Base-by-base conservation (phyloP, 2,888 invertebrate genomes). In the Caenorhabditis parvicauda region DNA sequence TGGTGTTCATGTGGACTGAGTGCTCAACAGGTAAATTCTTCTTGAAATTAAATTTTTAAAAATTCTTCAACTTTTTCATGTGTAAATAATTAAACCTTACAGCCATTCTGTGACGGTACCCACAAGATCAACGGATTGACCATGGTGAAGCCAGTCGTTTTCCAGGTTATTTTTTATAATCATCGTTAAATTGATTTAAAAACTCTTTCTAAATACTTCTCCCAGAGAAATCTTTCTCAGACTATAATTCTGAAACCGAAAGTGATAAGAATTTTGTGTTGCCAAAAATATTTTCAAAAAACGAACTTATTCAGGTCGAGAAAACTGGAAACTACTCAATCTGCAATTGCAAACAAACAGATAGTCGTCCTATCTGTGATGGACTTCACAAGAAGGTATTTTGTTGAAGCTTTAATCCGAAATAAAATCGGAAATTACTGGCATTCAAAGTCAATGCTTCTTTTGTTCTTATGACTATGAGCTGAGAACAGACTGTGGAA, bases 281-380 rank as follows among this genome's bases (percentile, higher is more conserved):
- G 43, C 38, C 7, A n/a, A 3, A 7, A 24, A 17, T 1, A n/a
- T 27, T 2, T 42, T 42, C 42, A 27, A 0, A 25, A 1, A 5
- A 9, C 3, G 12, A 43, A 27, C n/a, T 25, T 39, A 3, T 46
- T 80, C 84, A 85, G 69, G 92, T 94, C 1, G 87, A 88, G 47
- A 89, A 92, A 84, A 88, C 89, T 0, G 91, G 90, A 75, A 90
- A 91, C 19, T 73, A 72, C 82, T 93, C 92, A 90, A 84, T 98
- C n/a, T 98, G 98, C 82, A 92, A 92, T 82, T 98, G 98, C 82
- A 98, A 98, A 83, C 94, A 94, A 81, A 92, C 94, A 0, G 87
- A 87, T 46, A 89, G 90, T 71, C 86, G 91, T 67, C 98, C 98
- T 1, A 95, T 94, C 82, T 98, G 96, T 84, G 98, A 98, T 84